Base-by-base conservation (phyloP, 2,113 vertebrate species). In the Halcyon senegalensis region DNA sequence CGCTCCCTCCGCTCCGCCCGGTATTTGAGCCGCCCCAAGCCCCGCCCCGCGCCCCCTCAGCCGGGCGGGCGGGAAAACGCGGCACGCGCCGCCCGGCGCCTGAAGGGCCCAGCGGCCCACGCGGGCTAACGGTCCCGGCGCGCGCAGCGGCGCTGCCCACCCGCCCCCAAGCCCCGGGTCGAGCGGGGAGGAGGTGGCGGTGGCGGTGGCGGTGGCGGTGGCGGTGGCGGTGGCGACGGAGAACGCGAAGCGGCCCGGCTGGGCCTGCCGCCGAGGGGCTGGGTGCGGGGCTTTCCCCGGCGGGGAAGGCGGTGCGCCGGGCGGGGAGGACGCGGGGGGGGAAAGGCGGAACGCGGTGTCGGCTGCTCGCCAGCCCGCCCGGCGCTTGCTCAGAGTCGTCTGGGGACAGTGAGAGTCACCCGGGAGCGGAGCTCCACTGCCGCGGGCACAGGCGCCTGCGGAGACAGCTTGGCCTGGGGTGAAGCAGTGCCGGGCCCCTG, bases 391-490 rank as follows among this genome's bases (percentile, higher is more conserved):
- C 55, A 8, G 27, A 13, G 53, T 13, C 3, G 13, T 7, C 9
- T 15, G 25, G 6, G 41, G 9, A 24, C 6, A 19, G 15, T 4
- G 50, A 51, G 44, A 10, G 16, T 10, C 16, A 2, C 11, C 10
- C 25, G 20, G 43, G 9, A 16, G 37, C 18, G 4, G 35, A 25
- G 30, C 33, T 20, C 12, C 11, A 5, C 28, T 7, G 4, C 46
- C 46, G 15, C 39, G 9, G 15, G 27, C 59, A 4, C 43, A 4
- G 59, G 27, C 13, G 7, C 39, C 25, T 31, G 18, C 13, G 14
- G 39, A 3, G 25, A 2, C 2, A 1, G 3, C 2, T 13, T 43
- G 8, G 17, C 9, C 0, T 5, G 27, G 12, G 41, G 11, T 21
- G 4, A 33, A 17, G 64, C 63, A 2, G 30, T 1, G 5, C 28